phyloP scores from a whole-genome alignment of 1,140 invertebrate species.

The Cheumatopsyche charites region DNA sequence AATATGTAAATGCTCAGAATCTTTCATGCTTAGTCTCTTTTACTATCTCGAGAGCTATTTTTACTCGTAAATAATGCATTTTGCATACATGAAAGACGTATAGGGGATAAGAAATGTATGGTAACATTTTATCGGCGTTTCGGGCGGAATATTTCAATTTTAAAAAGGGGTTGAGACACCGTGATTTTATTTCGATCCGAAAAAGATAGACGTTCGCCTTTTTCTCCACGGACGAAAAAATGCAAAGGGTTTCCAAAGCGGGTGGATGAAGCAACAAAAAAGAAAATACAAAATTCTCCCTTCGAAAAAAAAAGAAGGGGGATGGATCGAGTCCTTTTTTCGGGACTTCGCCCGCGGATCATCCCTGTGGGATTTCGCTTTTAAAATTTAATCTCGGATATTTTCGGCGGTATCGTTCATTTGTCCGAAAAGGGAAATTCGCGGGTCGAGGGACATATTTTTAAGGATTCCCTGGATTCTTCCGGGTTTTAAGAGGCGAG shows the following conservation, averaged over 20 bases:
- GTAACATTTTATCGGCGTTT: not conserved
- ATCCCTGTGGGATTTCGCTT: not conserved
- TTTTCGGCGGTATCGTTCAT: not conserved
- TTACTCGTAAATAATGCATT: too few species aligned
- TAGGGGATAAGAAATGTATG: not conserved
- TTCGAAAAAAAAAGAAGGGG: not conserved
- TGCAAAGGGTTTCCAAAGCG: too few species aligned
- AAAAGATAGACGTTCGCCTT: not conserved
- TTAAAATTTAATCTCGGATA: conserved; percentile 15
- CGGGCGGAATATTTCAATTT: conserved; percentile 7
- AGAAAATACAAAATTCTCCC: too few species aligned
- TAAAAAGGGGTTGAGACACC: not conserved
- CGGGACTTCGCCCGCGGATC: not conserved
- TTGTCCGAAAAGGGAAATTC: not conserved
- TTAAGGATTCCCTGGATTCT: too few species aligned
- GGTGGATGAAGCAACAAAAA: too few species aligned
- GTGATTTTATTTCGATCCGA: conserved; percentile 13
- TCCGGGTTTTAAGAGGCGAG: too few species aligned
- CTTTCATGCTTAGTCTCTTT: too few species aligned
- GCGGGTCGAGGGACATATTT: too few species aligned
- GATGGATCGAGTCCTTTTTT: conserved; percentile 6
- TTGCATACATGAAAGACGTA: too few species aligned
- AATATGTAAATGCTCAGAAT: too few species aligned
- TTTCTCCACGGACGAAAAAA: not conserved
- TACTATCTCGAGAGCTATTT: too few species aligned